Percentiles rank a stretch among this genome's conserved stretches.
Conservation (phyloP, 2,888 invertebrate genomes). For the Arge pagana region DNA sequence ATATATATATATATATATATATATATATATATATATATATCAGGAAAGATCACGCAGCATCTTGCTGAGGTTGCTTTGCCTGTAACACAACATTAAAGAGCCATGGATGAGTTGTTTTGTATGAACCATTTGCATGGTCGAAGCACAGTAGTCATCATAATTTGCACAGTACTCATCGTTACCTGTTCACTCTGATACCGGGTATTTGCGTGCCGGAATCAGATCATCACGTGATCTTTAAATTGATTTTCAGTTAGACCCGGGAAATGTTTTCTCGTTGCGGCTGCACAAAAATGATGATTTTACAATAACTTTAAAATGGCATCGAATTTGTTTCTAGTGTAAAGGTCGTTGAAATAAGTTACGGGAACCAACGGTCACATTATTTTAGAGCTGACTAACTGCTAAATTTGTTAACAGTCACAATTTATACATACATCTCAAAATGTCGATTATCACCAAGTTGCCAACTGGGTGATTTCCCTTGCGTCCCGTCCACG, state of each 20-base stretch:
- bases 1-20: too few species aligned
- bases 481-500: slow-evolving; percentile 27
- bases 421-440: background rate
- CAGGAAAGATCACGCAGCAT: too few species aligned
- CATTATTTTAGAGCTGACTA: too few species aligned
- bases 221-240: background rate
- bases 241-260: background rate
- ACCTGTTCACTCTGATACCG: background rate
- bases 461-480: background rate
- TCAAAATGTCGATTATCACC: background rate
- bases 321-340: background rate
- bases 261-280: background rate
- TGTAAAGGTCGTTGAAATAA: too few species aligned
- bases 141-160: too few species aligned
- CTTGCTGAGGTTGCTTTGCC: too few species aligned
- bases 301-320: background rate
- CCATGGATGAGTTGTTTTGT: background rate
- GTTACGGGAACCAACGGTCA: too few species aligned
- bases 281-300: background rate
- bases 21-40: too few species aligned
- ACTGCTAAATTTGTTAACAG: background rate
- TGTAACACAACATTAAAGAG: too few species aligned
- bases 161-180: background rate
- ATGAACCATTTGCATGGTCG: too few species aligned
- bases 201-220: background rate